Evolutionary conservation across 2,888 invertebrate species (phyloP).

Genomic region (Scaptomyza parva): DNA sequence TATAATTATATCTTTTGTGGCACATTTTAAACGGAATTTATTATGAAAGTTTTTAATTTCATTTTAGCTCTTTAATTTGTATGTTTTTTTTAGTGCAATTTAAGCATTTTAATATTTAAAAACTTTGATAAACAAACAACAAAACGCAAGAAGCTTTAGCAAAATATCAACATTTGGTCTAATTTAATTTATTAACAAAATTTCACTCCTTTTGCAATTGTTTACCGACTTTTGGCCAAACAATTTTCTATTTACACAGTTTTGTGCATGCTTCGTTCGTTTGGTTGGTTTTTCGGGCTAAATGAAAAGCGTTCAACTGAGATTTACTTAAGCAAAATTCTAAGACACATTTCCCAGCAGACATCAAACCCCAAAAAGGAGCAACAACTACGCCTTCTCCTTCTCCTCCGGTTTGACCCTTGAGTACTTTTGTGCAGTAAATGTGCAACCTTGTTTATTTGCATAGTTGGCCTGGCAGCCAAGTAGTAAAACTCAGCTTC

Average conservation of each 20-base stretch:
- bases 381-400: slow-evolving; percentile 4
- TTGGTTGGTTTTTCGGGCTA: too few relatives aligned
- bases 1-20: slow-evolving; percentile 10
- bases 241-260: slow-evolving; percentile 20
- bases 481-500: slow-evolving; percentile 8
- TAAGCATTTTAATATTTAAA: too few relatives aligned
- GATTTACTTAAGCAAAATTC: slow-evolving; percentile 69
- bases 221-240: background rate
- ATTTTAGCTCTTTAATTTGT: background rate
- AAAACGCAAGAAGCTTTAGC: background rate
- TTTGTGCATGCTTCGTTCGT: slow-evolving; percentile 7
- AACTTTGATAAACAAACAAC: too few relatives aligned
- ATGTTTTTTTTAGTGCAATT: background rate
- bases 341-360: slow-evolving; percentile 53
- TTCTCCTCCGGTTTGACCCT: slow-evolving; percentile 15
- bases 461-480: slow-evolving; percentile 26
- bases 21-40: slow-evolving; percentile 1
- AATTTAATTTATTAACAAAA: slow-evolving; percentile 31
- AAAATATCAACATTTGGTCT: background rate
- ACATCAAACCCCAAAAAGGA: slow-evolving; percentile 1
- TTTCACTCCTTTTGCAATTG: slow-evolving; percentile 14
- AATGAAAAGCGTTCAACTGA: slow-evolving; percentile 70
- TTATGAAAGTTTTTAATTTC: background rate
- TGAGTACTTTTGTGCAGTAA: slow-evolving; percentile 34
- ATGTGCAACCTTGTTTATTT: slow-evolving; percentile 39